phyloP scores from a whole-genome alignment of 2,888 invertebrate genomes.

The Helicoverpa assulta region DNA sequence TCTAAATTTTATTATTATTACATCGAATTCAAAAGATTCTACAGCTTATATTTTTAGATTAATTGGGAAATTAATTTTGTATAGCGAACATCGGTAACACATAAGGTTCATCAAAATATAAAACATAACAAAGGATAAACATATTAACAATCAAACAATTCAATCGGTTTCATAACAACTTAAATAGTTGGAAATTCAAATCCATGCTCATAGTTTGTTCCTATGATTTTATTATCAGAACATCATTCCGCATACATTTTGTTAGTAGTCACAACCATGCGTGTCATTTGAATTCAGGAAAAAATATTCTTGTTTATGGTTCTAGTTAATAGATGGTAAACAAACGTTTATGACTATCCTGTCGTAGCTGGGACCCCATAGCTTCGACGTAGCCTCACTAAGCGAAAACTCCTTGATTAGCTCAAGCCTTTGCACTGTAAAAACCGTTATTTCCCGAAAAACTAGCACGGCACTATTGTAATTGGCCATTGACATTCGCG shows the following conservation, averaged over 20 bases:
- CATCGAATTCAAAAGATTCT: constrained; percentile 26
- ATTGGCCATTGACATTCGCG: constrained; percentile 78
- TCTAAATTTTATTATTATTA: constrained; percentile 35
- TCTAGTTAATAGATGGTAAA: constrained; percentile 59
- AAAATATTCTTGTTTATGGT: constrained; percentile 49
- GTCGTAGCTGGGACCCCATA: constrained; percentile 76
- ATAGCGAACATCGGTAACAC: constrained; percentile 68
- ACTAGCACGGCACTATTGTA: constrained; percentile 69
- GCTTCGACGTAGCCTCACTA: constrained; percentile 71
- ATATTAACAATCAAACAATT: constrained; percentile 50
- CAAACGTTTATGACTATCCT: constrained; percentile 78
- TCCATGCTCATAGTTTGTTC: constrained; percentile 55
- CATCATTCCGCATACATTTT: constrained; percentile 67
- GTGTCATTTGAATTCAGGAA: constrained; percentile 71
- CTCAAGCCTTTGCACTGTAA: constrained; percentile 79
- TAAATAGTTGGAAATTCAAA: constrained; percentile 46
- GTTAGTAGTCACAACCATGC: constrained; percentile 84
- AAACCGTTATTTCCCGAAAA: constrained; percentile 75
- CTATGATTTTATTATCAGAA: constrained; percentile 58
- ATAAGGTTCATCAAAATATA: constrained; percentile 53
- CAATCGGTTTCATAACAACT: constrained; percentile 48
- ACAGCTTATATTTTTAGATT: constrained; percentile 32
- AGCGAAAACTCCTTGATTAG: constrained; percentile 79
- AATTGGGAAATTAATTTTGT: constrained; percentile 28
- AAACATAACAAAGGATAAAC: constrained; percentile 55